Evolutionary conservation across 2,888 invertebrate species (phyloP).

Genomic region (Abrostola tripartita): DNA sequence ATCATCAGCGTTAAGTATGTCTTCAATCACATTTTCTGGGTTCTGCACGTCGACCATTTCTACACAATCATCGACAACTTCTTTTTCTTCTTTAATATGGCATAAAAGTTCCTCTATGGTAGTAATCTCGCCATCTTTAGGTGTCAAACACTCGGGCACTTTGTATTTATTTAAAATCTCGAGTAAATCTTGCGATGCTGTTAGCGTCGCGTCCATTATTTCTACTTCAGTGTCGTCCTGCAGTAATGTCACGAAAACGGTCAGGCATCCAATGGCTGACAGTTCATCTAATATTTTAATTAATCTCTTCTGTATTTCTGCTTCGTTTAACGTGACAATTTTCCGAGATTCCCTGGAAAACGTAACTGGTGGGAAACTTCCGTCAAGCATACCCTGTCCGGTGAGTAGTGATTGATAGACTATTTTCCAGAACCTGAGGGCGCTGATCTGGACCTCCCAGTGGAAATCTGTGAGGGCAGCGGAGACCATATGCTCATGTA

Average conservation of each 20-base stretch:
- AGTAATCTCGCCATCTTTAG: conserved; percentile 63
- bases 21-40: conserved; percentile 87
- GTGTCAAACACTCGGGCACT: conserved; percentile 73
- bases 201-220: conserved; percentile 90
- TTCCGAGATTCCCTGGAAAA: conserved; percentile 93
- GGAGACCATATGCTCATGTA: conserved; percentile 90
- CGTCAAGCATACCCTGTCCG: conserved; percentile 95
- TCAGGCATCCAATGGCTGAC: conserved; percentile 91
- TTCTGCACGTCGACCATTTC: conserved; percentile 56
- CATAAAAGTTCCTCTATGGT: conserved; percentile 68
- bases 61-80: conserved; percentile 48
- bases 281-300: conserved; percentile 90
- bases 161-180: conserved; percentile 88
- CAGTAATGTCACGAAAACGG: conserved; percentile 90
- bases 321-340: conserved; percentile 91
- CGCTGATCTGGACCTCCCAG: conserved; percentile 94
- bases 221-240: conserved; percentile 92
- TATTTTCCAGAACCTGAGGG: conserved; percentile 91
- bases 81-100: conserved; percentile 64
- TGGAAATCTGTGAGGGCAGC: conserved; percentile 92
- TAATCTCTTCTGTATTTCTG: conserved; percentile 90
- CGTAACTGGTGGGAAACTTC: conserved; percentile 92
- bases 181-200: conserved; percentile 85
- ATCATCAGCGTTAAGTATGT: conserved; percentile 90
- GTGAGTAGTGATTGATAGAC: conserved; percentile 90